phyloP scores from a whole-genome alignment of 2,113 vertebrate genomes.

The Lampris incognitus region DNA sequence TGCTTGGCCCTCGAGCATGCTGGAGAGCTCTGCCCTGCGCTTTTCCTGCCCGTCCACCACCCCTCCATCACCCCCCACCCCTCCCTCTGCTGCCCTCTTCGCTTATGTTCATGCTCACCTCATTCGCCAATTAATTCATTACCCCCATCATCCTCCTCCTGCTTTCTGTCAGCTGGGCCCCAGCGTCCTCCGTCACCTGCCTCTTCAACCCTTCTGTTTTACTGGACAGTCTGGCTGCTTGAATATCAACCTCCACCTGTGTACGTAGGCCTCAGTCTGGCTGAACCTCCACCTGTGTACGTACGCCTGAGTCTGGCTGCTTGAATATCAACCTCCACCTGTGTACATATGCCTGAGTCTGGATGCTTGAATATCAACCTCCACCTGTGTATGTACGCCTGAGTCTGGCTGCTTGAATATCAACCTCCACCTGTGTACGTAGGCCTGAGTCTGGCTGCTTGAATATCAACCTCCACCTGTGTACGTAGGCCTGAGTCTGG shows the following conservation, averaged over 20 bases:
- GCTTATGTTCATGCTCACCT: slow-evolving; percentile 48
- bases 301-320: not conserved
- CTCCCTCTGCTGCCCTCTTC: slow-evolving; percentile 31
- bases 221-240: not conserved
- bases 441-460: not conserved
- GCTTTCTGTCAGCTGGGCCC: not conserved
- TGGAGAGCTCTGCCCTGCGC: slow-evolving; percentile 61
- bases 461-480: not conserved
- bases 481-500: not conserved
- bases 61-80: slow-evolving; percentile 57
- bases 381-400: not conserved
- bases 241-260: not conserved
- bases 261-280: not conserved
- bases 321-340: not conserved
- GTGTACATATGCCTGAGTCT: not conserved
- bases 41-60: slow-evolving; percentile 63
- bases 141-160: slow-evolving; percentile 24
- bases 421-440: not conserved
- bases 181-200: not conserved
- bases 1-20: slow-evolving; percentile 71
- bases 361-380: not conserved
- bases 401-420: not conserved
- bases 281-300: not conserved
- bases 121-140: slow-evolving; percentile 56
- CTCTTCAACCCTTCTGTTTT: not conserved